These are phyloP conservation scores for Ictalurus punctatus DNA, from an alignment of 2,113 vertebrate genomes.

Conservation along the genomic window DNA sequence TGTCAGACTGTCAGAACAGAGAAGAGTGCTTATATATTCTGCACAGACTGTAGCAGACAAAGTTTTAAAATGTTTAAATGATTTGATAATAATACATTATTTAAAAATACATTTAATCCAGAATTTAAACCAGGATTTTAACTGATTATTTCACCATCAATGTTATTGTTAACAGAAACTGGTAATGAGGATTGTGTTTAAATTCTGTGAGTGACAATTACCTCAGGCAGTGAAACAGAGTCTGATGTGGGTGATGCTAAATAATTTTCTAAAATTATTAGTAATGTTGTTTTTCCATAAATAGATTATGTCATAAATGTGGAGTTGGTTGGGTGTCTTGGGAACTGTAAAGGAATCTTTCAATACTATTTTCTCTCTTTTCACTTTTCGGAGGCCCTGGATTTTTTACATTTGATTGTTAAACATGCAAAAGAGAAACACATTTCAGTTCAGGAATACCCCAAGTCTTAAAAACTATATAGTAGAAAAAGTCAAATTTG, in stretches of 20 bases:
- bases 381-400: not conserved
- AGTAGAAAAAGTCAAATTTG: not conserved
- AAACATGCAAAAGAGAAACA: not conserved
- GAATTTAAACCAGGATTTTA: not conserved
- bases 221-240: not conserved
- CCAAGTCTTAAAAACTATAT: not conserved
- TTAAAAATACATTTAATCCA: not conserved
- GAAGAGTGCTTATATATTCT: not conserved
- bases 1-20: not conserved
- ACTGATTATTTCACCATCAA: not conserved
- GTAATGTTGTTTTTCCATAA: not conserved
- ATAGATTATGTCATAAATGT: not conserved
- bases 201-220: not conserved
- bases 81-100: not conserved
- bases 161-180: not conserved
- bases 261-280: not conserved
- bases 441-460: not conserved
- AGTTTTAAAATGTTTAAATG: not conserved
- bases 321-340: too few relatives aligned
- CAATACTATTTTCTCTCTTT: not conserved
- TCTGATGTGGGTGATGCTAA: not conserved
- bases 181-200: not conserved
- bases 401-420: not conserved
- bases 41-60: not conserved
- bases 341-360: not conserved